Conservation (phyloP, 2,888 invertebrate species). For the Oscheius sp. region DNA sequence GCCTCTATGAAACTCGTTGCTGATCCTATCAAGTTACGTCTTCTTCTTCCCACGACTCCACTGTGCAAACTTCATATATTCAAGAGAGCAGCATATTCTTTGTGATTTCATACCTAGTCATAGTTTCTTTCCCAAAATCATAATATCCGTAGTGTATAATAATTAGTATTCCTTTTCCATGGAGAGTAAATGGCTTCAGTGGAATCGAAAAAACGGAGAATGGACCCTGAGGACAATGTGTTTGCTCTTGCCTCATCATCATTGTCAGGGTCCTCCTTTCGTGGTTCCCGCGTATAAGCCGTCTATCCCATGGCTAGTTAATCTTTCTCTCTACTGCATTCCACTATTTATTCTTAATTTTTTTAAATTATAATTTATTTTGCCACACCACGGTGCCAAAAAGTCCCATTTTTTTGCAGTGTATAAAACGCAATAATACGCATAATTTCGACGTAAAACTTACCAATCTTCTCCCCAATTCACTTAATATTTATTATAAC, state of each 20-base stretch:
- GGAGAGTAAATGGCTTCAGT: no score
- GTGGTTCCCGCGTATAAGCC: slow-evolving; percentile 17
- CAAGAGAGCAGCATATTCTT: background rate
- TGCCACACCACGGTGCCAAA: slow-evolving; percentile 33
- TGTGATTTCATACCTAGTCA: slow-evolving; percentile 11
- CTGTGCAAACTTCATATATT: background rate
- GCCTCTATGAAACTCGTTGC: slow-evolving; percentile 98
- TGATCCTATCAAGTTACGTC: slow-evolving; percentile 74
- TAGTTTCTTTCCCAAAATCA: background rate
- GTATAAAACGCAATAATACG: background rate
- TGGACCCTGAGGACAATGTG: slow-evolving; percentile 8
- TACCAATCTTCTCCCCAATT: background rate
- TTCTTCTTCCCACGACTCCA: background rate
- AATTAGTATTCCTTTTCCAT: background rate
- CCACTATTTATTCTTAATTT: slow-evolving; percentile 6
- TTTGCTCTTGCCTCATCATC: slow-evolving; percentile 19
- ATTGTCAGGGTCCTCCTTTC: background rate
- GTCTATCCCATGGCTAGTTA: slow-evolving; percentile 19
- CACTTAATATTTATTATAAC: slow-evolving; percentile 26
- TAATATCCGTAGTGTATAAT: background rate
- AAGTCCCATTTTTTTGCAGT: background rate
- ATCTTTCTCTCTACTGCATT: slow-evolving; percentile 4
- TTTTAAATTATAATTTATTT: background rate
- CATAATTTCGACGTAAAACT: background rate
- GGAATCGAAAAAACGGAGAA: background rate